These are phyloP conservation scores for Micrasema minimum DNA, from an alignment of 1,140 invertebrate species.

Conservation along the genomic window DNA sequence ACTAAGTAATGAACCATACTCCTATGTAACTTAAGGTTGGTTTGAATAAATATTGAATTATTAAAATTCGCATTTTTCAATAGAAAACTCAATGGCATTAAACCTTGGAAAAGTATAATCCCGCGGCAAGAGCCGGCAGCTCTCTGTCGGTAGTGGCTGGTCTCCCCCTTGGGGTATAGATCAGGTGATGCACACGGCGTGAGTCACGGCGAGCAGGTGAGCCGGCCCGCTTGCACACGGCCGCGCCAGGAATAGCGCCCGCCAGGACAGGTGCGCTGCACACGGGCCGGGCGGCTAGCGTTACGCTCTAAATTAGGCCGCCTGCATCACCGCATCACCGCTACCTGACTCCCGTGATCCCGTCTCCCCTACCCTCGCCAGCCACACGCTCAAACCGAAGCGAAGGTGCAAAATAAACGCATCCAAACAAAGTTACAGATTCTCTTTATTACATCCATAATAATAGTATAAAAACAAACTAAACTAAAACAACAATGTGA, in stretches of 20 bases:
- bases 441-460: too few species aligned
- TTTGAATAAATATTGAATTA: constrained; percentile 50
- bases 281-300: constrained; percentile 30
- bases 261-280: constrained; percentile 25
- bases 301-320: constrained; percentile 40
- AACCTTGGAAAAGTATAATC: constrained; percentile 26
- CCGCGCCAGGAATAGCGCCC: background rate
- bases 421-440: too few species aligned
- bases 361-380: too few species aligned
- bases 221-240: too few species aligned
- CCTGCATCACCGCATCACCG: too few species aligned
- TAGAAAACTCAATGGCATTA: constrained; percentile 39
- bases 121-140: constrained; percentile 1
- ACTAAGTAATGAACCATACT: constrained; percentile 38
- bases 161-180: background rate
- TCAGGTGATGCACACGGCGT: background rate
- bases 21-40: constrained; percentile 43
- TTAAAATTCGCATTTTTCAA: constrained; percentile 51
- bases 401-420: too few species aligned
- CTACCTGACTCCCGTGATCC: too few species aligned
- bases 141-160: background rate
- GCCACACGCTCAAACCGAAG: too few species aligned
- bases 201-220: constrained; percentile 8
- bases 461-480: too few species aligned
- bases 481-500: too few species aligned